Conservation (phyloP, 1,140 invertebrate species). For the Cotesia chilonis region DNA sequence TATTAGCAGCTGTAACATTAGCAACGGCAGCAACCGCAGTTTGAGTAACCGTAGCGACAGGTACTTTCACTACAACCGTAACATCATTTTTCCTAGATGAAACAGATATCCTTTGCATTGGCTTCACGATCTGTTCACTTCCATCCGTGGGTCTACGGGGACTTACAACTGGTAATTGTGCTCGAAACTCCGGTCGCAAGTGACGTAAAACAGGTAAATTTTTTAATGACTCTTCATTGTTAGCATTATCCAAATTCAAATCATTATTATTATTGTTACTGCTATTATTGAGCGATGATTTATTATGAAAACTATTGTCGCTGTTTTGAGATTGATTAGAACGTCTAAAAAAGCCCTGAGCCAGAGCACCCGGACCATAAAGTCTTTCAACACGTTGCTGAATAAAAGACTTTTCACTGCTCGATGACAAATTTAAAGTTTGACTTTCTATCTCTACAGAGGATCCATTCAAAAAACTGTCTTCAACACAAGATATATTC, state of each 20-base stretch:
- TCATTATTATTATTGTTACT: slow-evolving; percentile 59
- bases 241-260: slow-evolving; percentile 53
- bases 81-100: slow-evolving; percentile 39
- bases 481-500: slow-evolving; percentile 44
- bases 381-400: slow-evolving; percentile 86
- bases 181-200: slow-evolving; percentile 82
- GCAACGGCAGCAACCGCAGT: too few species aligned
- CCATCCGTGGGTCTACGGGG: slow-evolving; percentile 67
- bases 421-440: slow-evolving; percentile 54
- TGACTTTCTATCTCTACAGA: slow-evolving; percentile 43
- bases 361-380: slow-evolving; percentile 84
- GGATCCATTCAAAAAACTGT: slow-evolving; percentile 54
- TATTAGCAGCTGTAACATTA: slow-evolving; percentile 12
- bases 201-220: slow-evolving; percentile 80
- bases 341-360: slow-evolving; percentile 77
- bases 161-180: slow-evolving; percentile 78
- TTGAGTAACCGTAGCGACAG: background rate
- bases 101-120: slow-evolving; percentile 55
- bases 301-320: slow-evolving; percentile 58
- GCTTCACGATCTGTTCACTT: slow-evolving; percentile 60
- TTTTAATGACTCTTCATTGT: slow-evolving; percentile 59
- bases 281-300: slow-evolving; percentile 48
- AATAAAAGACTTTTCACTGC: slow-evolving; percentile 81
- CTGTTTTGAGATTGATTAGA: slow-evolving; percentile 55
- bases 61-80: slow-evolving; percentile 31